Conservation (phyloP, 2,113 vertebrate genomes). For the Albula glossodonta region DNA sequence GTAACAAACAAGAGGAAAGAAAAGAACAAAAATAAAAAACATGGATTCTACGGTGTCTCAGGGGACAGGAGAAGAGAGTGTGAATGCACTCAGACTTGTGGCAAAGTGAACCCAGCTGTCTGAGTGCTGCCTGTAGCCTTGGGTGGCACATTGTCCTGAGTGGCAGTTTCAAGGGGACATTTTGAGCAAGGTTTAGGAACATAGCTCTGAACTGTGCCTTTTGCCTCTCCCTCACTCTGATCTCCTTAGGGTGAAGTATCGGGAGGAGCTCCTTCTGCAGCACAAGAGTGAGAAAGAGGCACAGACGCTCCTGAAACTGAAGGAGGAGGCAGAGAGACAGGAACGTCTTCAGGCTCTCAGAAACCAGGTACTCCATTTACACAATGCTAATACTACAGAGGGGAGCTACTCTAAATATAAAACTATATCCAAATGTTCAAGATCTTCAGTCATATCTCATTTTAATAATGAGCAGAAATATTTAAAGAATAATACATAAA, state of each 20-base stretch:
- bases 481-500: no score
- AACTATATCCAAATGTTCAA: neutral
- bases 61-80: neutral
- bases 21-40: no score
- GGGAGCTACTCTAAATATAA: neutral
- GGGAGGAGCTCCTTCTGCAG: conserved; percentile 66
- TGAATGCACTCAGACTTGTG: neutral
- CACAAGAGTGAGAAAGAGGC: conserved; percentile 65
- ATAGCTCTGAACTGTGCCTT: neutral
- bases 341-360: conserved; percentile 74
- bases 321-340: conserved; percentile 63
- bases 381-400: neutral
- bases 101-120: no score
- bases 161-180: neutral
- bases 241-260: conserved; percentile 76
- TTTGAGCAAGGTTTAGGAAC: neutral
- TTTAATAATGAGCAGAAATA: no score
- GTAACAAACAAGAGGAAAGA: no score
- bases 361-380: conserved; percentile 73
- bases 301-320: conserved; percentile 58
- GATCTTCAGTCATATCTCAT: neutral
- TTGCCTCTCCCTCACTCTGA: neutral
- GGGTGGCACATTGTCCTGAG: neutral
- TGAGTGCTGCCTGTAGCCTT: no score
- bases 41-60: neutral